phyloP scores from a whole-genome alignment of 1,140 invertebrate species.

The Scaptomyza graminum region DNA sequence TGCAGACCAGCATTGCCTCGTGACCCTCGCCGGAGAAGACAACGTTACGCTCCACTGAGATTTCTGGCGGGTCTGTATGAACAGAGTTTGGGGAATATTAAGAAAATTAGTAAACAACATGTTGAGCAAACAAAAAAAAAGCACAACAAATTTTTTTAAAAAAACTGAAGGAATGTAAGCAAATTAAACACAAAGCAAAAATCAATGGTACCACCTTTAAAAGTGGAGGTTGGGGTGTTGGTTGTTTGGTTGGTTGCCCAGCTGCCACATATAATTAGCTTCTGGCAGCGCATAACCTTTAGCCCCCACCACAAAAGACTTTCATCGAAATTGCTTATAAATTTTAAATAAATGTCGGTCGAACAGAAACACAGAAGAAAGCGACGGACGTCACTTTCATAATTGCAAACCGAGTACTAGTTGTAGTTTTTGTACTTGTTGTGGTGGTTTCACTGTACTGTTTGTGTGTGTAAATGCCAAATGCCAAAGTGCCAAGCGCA shows the following conservation, averaged over 20 bases:
- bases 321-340: conserved; percentile 71
- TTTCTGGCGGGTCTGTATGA: conserved; percentile 86
- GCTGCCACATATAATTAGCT: conserved; percentile 56
- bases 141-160: conserved; percentile 4
- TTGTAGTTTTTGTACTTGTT: not conserved
- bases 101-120: conserved; percentile 75
- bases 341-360: conserved; percentile 75
- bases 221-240: not conserved
- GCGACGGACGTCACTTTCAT: conserved; percentile 57
- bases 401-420: conserved; percentile 63
- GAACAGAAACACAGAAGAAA: conserved; percentile 6
- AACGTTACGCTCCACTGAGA: conserved; percentile 87
- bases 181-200: conserved; percentile 27
- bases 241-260: not conserved
- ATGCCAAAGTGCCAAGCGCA: conserved; percentile 6
- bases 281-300: conserved; percentile 14
- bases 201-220: conserved; percentile 42
- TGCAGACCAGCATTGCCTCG: conserved; percentile 88
- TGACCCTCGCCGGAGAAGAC: conserved; percentile 88
- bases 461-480: conserved; percentile 13
- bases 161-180: conserved; percentile 16
- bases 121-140: conserved; percentile 19
- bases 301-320: conserved; percentile 26
- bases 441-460: conserved; percentile 1
- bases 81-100: conserved; percentile 40